Base-by-base conservation (phyloP, 2,797 vertebrate genomes). In the Ataeniobius toweri region DNA sequence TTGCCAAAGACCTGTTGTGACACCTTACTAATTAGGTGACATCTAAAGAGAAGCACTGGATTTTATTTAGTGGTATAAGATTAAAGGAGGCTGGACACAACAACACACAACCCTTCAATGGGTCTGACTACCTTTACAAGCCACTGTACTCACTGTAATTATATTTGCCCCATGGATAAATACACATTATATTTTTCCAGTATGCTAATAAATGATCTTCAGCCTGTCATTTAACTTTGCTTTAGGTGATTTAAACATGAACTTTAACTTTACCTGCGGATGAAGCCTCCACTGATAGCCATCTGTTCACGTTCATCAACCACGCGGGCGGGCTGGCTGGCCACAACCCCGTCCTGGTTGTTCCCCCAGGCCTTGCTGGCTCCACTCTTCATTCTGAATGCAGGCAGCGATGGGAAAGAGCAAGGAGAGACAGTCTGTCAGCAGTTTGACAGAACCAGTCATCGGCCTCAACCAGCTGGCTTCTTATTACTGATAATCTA, bases 261-360 rank as follows among this genome's bases (percentile, higher is more conserved):
- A 22, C 28, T 1, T 9, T 16, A 24, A 71, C 85, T 95, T 95
- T 90, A 99, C 98, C 97, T 98, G 96, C 98, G 98, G 91, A 99
- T 99, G 94, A 99, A 99, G 89, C 98, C 98, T 86, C 98, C 98
- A 55, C 98, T 99, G 96, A 99, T 99, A 90, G 98, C 98, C 98
- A 99, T 99, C 96, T 99, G 98, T 95, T 99, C 98, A 69, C 98
- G 97, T 86, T 99, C 98, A 44, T 99, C 98, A 92, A 99, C 96
- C 22, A 99, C 98, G 41, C 98, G 98, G 83, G 98, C 98, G 14
- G 98, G 98, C 95, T 99, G 98, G 93, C 97, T 98, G 95, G 97
- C 97, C 92, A 99, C 98, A 81, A 99, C 98, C 18, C 98, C 98
- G 73, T 99, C 98, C 94, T 99, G 97, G 91, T 99, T 99, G 94